Conservation (phyloP, 2,113 vertebrate genomes). For the Nymphicus hollandicus region DNA sequence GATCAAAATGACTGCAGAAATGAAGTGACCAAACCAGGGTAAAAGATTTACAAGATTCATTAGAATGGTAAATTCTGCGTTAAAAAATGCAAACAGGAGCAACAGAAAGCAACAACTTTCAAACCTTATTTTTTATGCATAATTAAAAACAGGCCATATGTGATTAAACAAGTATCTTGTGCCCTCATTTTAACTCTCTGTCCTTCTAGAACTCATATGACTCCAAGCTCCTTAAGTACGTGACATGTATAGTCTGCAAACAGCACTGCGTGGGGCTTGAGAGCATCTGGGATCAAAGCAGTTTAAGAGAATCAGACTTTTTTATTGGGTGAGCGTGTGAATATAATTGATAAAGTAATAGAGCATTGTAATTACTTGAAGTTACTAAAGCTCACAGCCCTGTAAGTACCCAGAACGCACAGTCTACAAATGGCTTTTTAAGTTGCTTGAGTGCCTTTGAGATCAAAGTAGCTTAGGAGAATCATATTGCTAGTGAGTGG, state of each 20-base stretch:
- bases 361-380: not conserved
- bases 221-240: not conserved
- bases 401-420: not conserved
- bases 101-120: not conserved
- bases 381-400: not conserved
- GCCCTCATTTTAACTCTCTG: not conserved
- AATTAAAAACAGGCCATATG: not conserved
- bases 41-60: not conserved
- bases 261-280: rapidly evolving
- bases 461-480: not conserved
- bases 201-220: not conserved
- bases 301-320: not conserved
- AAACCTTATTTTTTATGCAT: not conserved
- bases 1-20: not conserved
- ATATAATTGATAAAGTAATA: not conserved
- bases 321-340: not conserved
- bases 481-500: not conserved
- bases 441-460: not conserved
- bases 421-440: not conserved
- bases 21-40: not conserved
- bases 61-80: not conserved
- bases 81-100: not conserved
- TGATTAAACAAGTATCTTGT: not conserved
- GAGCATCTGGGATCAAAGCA: not conserved
- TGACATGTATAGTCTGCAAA: not conserved